phyloP scores from a whole-genome alignment of 2,888 invertebrate species.

The Brenthis hecate region DNA sequence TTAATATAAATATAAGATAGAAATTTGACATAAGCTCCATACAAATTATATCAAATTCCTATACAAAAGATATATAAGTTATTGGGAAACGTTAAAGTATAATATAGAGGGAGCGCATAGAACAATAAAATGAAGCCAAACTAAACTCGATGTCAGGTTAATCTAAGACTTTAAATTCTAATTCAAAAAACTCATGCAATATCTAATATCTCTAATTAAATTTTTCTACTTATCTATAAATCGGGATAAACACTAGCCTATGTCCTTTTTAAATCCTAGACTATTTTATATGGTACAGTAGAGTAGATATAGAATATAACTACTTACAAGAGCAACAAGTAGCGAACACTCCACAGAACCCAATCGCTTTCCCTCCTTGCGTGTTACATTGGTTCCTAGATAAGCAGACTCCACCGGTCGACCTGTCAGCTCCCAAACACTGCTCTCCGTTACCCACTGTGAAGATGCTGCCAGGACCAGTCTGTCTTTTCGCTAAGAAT shows the following conservation, averaged over 20 bases:
- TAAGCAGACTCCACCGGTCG: slow-evolving; percentile 75
- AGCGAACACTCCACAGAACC: slow-evolving; percentile 76
- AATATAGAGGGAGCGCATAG: too few species aligned
- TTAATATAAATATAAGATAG: too few species aligned
- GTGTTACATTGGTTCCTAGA: slow-evolving; percentile 79
- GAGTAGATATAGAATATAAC: not conserved
- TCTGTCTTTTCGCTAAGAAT: slow-evolving; percentile 57
- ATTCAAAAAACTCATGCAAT: too few species aligned
- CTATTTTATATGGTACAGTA: not conserved
- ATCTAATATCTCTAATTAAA: too few species aligned
- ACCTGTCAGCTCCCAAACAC: slow-evolving; percentile 63
- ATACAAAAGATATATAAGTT: too few species aligned
- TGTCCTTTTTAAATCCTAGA: not conserved
- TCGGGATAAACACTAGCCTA: too few species aligned
- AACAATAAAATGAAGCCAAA: too few species aligned
- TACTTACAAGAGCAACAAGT: slow-evolving; percentile 77
- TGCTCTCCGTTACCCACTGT: slow-evolving; percentile 72
- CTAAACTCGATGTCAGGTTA: too few species aligned
- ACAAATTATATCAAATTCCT: slow-evolving; percentile 26
- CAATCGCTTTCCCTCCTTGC: slow-evolving; percentile 77
- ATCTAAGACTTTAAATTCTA: too few species aligned
- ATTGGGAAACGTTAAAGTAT: too few species aligned
- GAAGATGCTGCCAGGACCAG: slow-evolving; percentile 61
- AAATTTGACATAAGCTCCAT: not conserved
- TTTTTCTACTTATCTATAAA: too few species aligned